Evolutionary conservation across 2,888 invertebrate genomes (phyloP), one percentile per base, ranked within the genome.

Genomic region (Volucella inanis): DNA sequence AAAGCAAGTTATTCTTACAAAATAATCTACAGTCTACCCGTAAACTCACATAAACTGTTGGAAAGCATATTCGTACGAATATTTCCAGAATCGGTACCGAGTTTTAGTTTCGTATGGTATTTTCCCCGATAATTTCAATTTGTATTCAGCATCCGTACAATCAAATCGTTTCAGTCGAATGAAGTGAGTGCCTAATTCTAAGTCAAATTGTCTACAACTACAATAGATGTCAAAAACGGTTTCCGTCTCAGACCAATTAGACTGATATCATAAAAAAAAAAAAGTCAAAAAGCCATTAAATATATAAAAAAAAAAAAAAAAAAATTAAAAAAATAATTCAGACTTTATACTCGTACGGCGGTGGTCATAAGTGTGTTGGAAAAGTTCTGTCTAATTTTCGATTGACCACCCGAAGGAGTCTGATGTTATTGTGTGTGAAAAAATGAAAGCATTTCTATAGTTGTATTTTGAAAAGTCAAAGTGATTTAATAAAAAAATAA

Each of bases 111-210:
- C 67, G 10, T 38, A 12, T 67, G 14, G 11, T 12, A 43, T n/a
- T 59, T 57, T 4, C 41, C 47, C 22, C 50, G 52, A n/a, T 61
- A n/a, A 14, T 6, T 31, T 31, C 4, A 31, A 31, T 31, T 6
- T 6, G 31, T 31, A 31, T 31, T 6, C 39, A 68, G 55, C 70
- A 64, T 50, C 64, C 57, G 50, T 75, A 79, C 65, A 71, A 75
- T 84, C 55, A 70, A 80, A 55, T 67, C 38, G 68, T 57, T 68
- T 77, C 45, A 74, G 68, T 74, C 83, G 74, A 71, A 80, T 80
- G 70, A 76, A 80, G 84, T 84, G 84, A 71, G 84, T 84, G 84
- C 80, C 80, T 84, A 70, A 71, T 47, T 38, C 10, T 67, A 10
- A 39, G 54, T 76, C 78, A 57, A 74, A 78, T 74, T 54, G 45